phyloP scores from a whole-genome alignment of 2,888 invertebrate species.

The Tetranychus piercei region DNA sequence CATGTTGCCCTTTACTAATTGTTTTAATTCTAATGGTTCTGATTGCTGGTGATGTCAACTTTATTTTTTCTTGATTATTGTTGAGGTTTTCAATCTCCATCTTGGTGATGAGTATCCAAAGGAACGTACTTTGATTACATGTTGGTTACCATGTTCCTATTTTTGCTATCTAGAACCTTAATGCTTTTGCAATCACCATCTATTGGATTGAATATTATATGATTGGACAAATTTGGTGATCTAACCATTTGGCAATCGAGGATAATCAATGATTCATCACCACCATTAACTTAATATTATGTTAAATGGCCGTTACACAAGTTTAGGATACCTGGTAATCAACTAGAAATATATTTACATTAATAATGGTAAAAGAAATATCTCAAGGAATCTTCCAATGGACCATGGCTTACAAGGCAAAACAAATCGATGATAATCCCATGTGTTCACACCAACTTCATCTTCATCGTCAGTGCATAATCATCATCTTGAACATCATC shows the following conservation, averaged over 20 bases:
- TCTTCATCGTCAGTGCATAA: background rate
- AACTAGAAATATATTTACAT: background rate
- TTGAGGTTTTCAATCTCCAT: too few relatives aligned
- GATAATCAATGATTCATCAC: background rate
- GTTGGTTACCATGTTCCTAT: too few relatives aligned
- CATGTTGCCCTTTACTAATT: too few relatives aligned
- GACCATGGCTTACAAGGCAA: background rate
- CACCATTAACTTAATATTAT: background rate
- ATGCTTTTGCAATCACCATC: too few relatives aligned
- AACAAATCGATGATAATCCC: background rate
- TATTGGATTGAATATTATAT: background rate
- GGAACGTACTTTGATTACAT: too few relatives aligned
- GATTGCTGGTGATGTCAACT: too few relatives aligned
- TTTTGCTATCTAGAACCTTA: too few relatives aligned
- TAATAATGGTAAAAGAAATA: background rate
- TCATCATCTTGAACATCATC: background rate
- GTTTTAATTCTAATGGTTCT: too few relatives aligned
- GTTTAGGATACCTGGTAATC: background rate
- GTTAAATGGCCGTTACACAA: background rate
- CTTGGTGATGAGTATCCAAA: too few relatives aligned
- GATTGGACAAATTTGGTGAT: background rate
- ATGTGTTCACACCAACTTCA: background rate
- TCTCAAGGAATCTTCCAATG: background rate
- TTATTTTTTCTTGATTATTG: too few relatives aligned
- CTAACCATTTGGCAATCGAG: background rate